Evolutionary conservation across 2,113 vertebrate genomes (phyloP), one percentile per base, ranked within the genome.

Genomic region (Poicephalus gulielmi): DNA sequence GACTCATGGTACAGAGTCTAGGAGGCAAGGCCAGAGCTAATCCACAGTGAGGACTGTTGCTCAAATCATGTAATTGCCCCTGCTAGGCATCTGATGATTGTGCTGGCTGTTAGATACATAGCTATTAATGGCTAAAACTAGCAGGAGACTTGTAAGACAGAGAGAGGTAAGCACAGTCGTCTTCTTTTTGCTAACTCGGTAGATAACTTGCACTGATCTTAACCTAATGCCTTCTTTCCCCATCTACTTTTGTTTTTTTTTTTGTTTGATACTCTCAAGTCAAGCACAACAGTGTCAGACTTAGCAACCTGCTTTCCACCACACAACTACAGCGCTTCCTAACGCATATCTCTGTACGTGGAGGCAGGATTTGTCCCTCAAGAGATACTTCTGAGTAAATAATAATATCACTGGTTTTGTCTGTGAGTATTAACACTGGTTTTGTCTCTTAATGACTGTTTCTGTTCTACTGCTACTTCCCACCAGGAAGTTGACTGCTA

Each of bases 381-480:
- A 66, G 64, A 92, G 63, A 95, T 76, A 66, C 25, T 86, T 89
- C 69, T 71, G 73, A 83, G 69, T 78, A 94, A 96, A 93, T 94
- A 90, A 88, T 83, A 96, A 86, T 86, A 93, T 85, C 41, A 67
- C 77, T 89, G 86, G 30, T 90, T 94, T 86, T 86, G 90, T 93
- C 94, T 76, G 83, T 39, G 86, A 96, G 57, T 77, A 82, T 93
- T 95, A 96, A 97, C 91, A 88, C 55, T 49, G 77, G 6, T 83
- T 96, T 96, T 91, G 81, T 91, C 70, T 92, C 77, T 77, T 95
- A 96, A 96, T 96, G 91, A 94, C 74, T 94, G 88, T 94, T 97
- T 97, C 96, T 95, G 88, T 95, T 96, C 92, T 89, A 94, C 90
- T 94, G 92, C 91, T 94, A 83, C 94, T 92, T 97, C 95, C 95